Evolutionary conservation across 64 coral and sea anemone genomes (phyloP).

Genomic region (Pocillopora verrucosa): DNA sequence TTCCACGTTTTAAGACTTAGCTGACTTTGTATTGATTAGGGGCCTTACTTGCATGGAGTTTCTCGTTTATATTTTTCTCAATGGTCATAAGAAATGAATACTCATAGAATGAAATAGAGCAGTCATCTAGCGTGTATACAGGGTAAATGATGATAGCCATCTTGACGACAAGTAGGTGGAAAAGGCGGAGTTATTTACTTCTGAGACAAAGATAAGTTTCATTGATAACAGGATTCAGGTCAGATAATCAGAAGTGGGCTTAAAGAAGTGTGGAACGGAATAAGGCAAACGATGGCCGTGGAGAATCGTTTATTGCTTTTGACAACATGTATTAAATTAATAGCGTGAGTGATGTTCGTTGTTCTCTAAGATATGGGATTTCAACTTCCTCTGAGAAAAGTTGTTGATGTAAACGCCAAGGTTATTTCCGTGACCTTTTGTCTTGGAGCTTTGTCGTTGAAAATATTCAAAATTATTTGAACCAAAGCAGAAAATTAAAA

Average conservation of each 20-base stretch:
- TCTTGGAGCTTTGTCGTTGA: neutral
- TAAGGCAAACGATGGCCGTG: slow-evolving; percentile 30
- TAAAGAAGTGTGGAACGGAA: slow-evolving; percentile 38
- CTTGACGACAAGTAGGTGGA: slow-evolving; percentile 47
- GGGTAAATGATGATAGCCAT: slow-evolving; percentile 37
- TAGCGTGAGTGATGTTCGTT: slow-evolving; percentile 10
- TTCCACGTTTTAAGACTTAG: neutral
- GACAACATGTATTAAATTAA: slow-evolving; percentile 3
- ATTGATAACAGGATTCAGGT: slow-evolving; percentile 50
- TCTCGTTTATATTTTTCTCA: neutral
- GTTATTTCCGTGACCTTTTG: slow-evolving; percentile 20
- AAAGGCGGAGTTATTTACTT: slow-evolving; percentile 36
- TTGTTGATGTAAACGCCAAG: neutral
- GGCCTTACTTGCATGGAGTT: neutral
- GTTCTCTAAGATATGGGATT: neutral
- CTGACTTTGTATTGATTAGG: neutral
- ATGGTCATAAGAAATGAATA: slow-evolving; percentile 9
- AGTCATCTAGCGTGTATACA: neutral
- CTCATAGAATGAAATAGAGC: neutral
- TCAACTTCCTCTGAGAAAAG: neutral
- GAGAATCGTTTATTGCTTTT: slow-evolving; percentile 31
- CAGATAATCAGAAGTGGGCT: slow-evolving; percentile 43
- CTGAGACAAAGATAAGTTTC: slow-evolving; percentile 35
- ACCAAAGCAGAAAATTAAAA: neutral
- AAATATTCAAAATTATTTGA: neutral